phyloP scores from a whole-genome alignment of 1,140 invertebrate genomes.

The Panonychus citri region DNA sequence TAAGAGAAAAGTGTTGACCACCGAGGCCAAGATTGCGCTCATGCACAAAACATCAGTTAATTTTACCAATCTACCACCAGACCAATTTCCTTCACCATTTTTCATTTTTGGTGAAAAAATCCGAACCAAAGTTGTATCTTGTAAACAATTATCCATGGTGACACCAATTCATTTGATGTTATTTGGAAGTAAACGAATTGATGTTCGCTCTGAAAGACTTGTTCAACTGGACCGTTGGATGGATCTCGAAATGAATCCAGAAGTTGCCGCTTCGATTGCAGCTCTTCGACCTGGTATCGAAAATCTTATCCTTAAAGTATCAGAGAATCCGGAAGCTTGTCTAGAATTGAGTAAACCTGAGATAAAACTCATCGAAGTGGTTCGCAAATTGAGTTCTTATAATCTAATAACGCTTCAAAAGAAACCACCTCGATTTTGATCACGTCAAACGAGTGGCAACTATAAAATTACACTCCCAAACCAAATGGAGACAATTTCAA shows the following conservation, averaged over 20 bases:
- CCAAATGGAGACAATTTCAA: no score
- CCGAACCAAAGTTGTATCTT: conserved; percentile 77
- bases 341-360: not conserved
- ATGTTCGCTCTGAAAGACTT: conserved; percentile 28
- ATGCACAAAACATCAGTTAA: conserved; percentile 94
- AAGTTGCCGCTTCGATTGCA: conserved; percentile 50
- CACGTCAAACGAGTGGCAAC: no score
- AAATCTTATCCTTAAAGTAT: conserved; percentile 47
- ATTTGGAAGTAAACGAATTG: conserved; percentile 70
- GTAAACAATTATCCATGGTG: conserved; percentile 93
- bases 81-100: conserved; percentile 73
- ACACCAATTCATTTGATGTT: conserved; percentile 74
- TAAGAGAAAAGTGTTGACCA: conserved; percentile 81
- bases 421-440: no score
- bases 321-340: conserved; percentile 42
- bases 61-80: conserved; percentile 42
- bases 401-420: not conserved
- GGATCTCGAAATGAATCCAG: conserved; percentile 57
- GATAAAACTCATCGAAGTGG: not conserved
- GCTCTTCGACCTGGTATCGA: conserved; percentile 68
- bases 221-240: conserved; percentile 72
- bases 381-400: not conserved
- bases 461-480: no score
- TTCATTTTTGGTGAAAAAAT: conserved; percentile 97
- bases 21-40: conserved; percentile 74